Evolutionary conservation across 1,140 invertebrate genomes (phyloP).

Genomic region (Diachasmimorpha longicaudata): DNA sequence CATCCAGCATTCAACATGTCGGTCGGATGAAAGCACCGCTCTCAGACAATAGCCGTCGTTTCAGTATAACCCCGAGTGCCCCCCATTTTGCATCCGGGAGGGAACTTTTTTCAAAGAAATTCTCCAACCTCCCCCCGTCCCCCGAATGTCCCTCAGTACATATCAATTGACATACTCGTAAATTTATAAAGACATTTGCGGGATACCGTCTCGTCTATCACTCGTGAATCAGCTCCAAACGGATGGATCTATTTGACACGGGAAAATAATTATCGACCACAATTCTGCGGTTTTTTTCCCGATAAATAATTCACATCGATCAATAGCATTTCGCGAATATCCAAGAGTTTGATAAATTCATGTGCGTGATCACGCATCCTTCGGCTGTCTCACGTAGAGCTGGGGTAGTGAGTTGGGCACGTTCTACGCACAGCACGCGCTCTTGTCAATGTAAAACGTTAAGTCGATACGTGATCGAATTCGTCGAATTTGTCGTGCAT

Average conservation of each 20-base stretch:
- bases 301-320: neutral
- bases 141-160: slow-evolving; percentile 48
- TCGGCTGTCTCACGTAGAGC: slow-evolving; percentile 13
- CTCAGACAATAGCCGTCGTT: slow-evolving; percentile 50
- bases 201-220: too few species aligned
- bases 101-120: slow-evolving; percentile 50
- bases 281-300: too few species aligned
- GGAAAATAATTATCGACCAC: too few species aligned
- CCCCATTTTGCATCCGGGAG: slow-evolving; percentile 50
- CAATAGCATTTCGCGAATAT: neutral
- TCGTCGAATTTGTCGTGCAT: slow-evolving; percentile 28
- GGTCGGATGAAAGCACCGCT: slow-evolving; percentile 52
- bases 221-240: too few species aligned
- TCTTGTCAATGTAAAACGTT: slow-evolving; percentile 51
- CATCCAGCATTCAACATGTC: slow-evolving; percentile 54
- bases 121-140: slow-evolving; percentile 45
- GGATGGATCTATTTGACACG: too few species aligned
- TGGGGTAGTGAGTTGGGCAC: slow-evolving; percentile 9
- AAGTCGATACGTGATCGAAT: slow-evolving; percentile 50
- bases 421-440: slow-evolving; percentile 51
- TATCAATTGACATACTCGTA: slow-evolving; percentile 54
- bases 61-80: slow-evolving; percentile 25
- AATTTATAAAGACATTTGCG: neutral
- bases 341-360: neutral
- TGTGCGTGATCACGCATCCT: slow-evolving; percentile 38